Base-by-base conservation (phyloP, 2,888 invertebrate genomes). In the Galeruca laticollis region DNA sequence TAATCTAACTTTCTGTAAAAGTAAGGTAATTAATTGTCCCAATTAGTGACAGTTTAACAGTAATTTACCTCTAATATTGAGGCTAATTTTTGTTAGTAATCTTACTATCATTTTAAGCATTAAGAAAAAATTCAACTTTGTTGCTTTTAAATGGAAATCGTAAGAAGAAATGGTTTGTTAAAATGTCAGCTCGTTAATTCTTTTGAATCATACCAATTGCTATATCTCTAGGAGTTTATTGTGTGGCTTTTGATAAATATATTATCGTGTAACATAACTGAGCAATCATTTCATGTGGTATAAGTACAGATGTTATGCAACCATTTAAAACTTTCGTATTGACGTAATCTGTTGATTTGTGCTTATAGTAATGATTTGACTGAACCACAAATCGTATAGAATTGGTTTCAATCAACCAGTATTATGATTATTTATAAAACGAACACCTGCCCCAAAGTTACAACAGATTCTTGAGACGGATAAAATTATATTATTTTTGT, bases 331-430 rank as follows among this genome's bases (percentile, higher is more conserved):
- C 37, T 62, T 63, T 35, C 31, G 31, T 15, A 20, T 37, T 63
- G 52, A 64, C 64, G 64, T 43, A 64, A 57, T 37, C 18, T 31
- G 18, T 20, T 64, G 57, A 64, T 47, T 57, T 64, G 47, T 57
- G 43, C 64, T 57, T 47, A 51, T 9, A 52, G 52, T 49, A 49
- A 61, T 37, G 37, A 56, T 63, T 54, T 63, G 40, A 37, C 52
- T 64, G 47, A 33, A 37, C 57, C 56, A 56, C 64, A 57, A 64
- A 21, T 21, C 26, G 13, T 52, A 52, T 52, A 21, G 43, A 60
- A 13, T 43, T 13, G 2, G 33, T 31, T 49, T 31, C 49, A 60
- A 47, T 47, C 60, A 49, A 60, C 49, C 26, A 59, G 59, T 59
- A 26, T 60, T 20, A n/a, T 15, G 11, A 49, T 60, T 18, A 11